These are phyloP conservation scores for Campylomormyrus tamandua DNA, from an alignment of 2,113 vertebrate species.

Conservation along the genomic window DNA sequence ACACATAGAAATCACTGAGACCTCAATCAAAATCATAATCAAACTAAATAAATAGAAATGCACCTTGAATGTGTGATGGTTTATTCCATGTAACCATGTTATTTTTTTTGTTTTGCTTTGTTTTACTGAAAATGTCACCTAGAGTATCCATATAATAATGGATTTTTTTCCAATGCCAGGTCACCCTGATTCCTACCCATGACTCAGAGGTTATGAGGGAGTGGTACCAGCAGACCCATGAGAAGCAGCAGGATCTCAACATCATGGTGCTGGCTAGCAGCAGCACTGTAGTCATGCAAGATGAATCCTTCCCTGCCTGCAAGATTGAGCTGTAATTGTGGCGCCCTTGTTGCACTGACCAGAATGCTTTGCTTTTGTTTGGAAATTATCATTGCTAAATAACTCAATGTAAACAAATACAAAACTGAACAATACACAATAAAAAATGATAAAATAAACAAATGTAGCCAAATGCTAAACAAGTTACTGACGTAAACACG, in stretches of 20 bases:
- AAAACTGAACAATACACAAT: conserved; percentile 31
- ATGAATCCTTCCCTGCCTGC: conserved; percentile 97
- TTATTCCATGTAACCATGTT: not conserved
- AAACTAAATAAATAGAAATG: not conserved
- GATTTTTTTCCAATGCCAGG: conserved; percentile 53
- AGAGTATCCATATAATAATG: not conserved
- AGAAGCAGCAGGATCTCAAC: conserved; percentile 93
- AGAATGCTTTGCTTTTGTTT: conserved; percentile 21
- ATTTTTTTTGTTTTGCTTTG: not conserved
- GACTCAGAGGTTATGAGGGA: conserved; percentile 96
- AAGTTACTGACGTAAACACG: conserved; percentile 62
- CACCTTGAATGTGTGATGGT: not conserved
- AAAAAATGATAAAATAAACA: conserved; percentile 21
- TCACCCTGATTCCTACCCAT: conserved; percentile 93
- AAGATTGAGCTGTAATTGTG: conserved; percentile 87
- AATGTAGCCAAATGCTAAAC: conserved; percentile 51
- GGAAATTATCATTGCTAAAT: conserved; percentile 14
- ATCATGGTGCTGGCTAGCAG: conserved; percentile 98
- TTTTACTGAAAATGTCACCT: not conserved
- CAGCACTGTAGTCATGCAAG: conserved; percentile 98
- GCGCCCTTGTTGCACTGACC: conserved; percentile 44
- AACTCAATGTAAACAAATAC: not conserved
- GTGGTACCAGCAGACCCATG: conserved; percentile 96
- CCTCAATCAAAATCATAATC: not conserved
- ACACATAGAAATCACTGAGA: not conserved